Conservation (phyloP, 2,888 invertebrate genomes). For the Atethmia centrago region DNA sequence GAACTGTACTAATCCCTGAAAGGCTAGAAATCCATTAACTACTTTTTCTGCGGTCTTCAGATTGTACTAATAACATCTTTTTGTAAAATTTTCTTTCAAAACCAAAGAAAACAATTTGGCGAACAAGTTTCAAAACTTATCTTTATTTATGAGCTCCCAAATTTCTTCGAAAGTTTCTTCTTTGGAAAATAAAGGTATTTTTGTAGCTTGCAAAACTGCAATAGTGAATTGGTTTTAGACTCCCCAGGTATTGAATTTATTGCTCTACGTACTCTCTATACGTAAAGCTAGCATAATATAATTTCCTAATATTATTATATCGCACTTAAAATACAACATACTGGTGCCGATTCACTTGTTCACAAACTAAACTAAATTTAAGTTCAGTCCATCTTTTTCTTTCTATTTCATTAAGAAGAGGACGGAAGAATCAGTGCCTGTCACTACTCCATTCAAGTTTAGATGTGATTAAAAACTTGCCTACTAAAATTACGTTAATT, state of each 20-base stretch:
- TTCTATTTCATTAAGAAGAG: no score
- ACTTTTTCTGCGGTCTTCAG: neutral
- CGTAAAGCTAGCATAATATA: neutral
- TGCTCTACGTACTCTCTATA: neutral
- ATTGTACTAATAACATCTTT: neutral
- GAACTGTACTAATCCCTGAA: neutral
- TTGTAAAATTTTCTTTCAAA: neutral
- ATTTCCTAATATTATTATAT: no score
- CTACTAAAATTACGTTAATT: no score
- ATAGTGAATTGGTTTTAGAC: slow-evolving; percentile 9
- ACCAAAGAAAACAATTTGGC: slow-evolving; percentile 31
- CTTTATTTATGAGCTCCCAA: slow-evolving; percentile 35
- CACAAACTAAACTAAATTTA: no score
- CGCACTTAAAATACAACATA: neutral
- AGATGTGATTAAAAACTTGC: no score
- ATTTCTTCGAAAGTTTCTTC: slow-evolving; percentile 1
- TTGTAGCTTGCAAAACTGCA: slow-evolving; percentile 20
- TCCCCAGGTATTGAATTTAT: neutral
- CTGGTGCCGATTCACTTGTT: no score
- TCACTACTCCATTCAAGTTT: no score
- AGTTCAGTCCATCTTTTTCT: no score
- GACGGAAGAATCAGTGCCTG: no score
- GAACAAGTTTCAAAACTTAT: slow-evolving; percentile 28
- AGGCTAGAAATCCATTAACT: neutral
- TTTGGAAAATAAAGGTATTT: slow-evolving; percentile 2